Conservation (phyloP, 2,113 vertebrate genomes). For the Rhinoderma darwinii region DNA sequence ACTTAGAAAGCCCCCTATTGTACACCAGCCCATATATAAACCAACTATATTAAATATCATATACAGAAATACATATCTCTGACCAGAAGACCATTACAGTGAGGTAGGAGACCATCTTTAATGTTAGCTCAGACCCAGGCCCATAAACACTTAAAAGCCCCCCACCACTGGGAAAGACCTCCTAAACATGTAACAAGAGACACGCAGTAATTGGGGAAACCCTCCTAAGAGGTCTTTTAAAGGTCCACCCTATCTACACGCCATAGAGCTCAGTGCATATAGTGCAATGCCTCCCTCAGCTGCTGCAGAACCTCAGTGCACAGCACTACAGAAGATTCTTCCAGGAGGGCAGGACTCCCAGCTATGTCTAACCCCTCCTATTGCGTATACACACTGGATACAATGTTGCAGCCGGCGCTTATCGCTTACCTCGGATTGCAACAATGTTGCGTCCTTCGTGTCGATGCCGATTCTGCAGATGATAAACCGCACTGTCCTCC, state of each 20-base stretch:
- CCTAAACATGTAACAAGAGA: neutral
- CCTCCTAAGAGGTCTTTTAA: too few species aligned
- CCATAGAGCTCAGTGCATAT: neutral
- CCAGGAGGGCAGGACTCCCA: neutral
- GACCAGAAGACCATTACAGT: too few species aligned
- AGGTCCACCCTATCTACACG: neutral
- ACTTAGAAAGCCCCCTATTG: too few species aligned
- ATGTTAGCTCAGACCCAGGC: neutral
- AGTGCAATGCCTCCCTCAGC: neutral
- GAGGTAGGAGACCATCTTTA: neutral
- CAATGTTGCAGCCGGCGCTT: neutral
- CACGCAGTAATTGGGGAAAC: neutral
- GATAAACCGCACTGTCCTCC: neutral
- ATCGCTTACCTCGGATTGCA: constrained; percentile 2
- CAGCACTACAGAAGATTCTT: neutral
- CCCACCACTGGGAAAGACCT: neutral
- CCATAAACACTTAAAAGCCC: neutral
- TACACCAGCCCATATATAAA: too few species aligned
- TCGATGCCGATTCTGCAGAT: neutral
- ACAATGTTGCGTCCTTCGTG: neutral
- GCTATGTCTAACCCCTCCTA: neutral
- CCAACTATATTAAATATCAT: too few species aligned
- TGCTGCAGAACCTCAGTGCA: constrained; percentile 36
- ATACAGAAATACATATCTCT: too few species aligned
- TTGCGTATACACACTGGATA: neutral